Base-by-base conservation (phyloP, 2,113 vertebrate species). In the Catharus fuscescens region DNA sequence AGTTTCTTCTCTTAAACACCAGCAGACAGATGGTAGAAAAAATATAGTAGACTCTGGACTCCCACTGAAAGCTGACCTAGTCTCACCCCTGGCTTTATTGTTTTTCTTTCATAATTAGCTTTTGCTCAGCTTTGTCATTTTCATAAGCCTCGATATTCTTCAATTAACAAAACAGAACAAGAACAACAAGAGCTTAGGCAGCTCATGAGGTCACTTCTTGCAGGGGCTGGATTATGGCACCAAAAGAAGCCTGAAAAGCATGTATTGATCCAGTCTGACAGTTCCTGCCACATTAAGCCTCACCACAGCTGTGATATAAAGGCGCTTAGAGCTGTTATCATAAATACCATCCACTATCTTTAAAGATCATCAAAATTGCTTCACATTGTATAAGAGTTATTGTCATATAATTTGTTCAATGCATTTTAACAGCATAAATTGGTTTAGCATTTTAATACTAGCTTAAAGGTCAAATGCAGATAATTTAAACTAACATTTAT, bases 191-290 rank as follows among this genome's bases (percentile, higher is more conserved):
- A 97, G 98, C 98, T 98, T 97, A 96, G 98, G 96, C 98, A 98
- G 97, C 97, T 98, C 98, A 98, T 98, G 98, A 98, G 98, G 98
- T 99, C 98, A 98, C 97, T 98, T 98, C 98, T 98, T 98, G 97
- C 97, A 95, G 97, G 97, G 98, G 96, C 98, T 97, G 98, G 98
- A 98, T 99, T 98, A 99, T 95, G 96, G 98, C 97, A 98, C 98
- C 98, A 98, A 98, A 98, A 98, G 98, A 98, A 98, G 96, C 96
- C 97, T 98, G 97, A 98, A 98, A 98, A 98, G 98, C 98, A 98
- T 99, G 98, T 96, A 97, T 96, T 99, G 98, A 99, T 99, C 97
- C 82, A 97, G 97, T 98, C 98, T 98, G 98, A 99, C 98, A 99
- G 98, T 97, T 98, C 97, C 97, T 98, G 98, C 98, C 98, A 98